phyloP scores from a whole-genome alignment of 2,888 invertebrate genomes.

The Zaprionus obscuricornis region DNA sequence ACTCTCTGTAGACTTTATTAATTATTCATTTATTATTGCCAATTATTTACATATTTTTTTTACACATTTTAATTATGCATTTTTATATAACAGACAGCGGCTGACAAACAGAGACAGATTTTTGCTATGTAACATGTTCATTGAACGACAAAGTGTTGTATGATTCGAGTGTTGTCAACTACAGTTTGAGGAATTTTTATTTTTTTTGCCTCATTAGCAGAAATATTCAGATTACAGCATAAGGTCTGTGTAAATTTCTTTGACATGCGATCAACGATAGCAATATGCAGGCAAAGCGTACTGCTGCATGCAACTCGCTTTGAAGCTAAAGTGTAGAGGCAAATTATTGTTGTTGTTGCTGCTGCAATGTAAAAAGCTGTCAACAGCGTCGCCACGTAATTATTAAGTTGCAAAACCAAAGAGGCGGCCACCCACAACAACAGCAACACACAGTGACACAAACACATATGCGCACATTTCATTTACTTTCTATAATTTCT shows the following conservation, averaged over 20 bases:
- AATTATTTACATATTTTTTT: too few species aligned
- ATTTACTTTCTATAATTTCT: constrained; percentile 77
- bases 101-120: too few species aligned
- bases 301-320: constrained; percentile 17
- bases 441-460: background rate
- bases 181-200: too few species aligned
- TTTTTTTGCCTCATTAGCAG: constrained; percentile 48
- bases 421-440: constrained; percentile 24
- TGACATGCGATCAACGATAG: constrained; percentile 53
- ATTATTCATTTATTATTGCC: too few species aligned
- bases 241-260: constrained; percentile 30
- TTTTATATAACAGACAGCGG: too few species aligned
- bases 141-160: too few species aligned
- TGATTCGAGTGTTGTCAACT: background rate
- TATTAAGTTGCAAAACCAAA: constrained; percentile 52
- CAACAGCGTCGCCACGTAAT: constrained; percentile 59
- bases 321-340: constrained; percentile 2
- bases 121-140: too few species aligned
- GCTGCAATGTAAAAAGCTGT: constrained; percentile 50
- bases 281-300: constrained; percentile 12
- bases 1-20: too few species aligned
- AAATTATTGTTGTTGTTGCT: constrained; percentile 3
- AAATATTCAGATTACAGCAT: constrained; percentile 40
- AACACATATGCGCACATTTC: constrained; percentile 39
- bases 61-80: too few species aligned